phyloP scores from a whole-genome alignment of 2,888 invertebrate species.

The Ceriagrion tenellum region DNA sequence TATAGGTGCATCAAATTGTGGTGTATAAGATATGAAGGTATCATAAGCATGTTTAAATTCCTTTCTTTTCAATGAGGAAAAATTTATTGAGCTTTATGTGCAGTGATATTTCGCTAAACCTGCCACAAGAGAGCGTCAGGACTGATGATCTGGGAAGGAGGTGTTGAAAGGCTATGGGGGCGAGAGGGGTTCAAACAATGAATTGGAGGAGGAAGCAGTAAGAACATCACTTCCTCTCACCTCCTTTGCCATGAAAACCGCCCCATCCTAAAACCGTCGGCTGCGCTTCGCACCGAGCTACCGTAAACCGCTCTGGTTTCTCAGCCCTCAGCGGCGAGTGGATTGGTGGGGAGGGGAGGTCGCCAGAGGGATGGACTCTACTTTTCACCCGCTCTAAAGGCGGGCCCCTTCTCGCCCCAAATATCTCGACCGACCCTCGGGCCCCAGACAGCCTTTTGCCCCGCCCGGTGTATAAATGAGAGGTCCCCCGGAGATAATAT shows the following conservation, averaged over 20 bases:
- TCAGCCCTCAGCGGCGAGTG: not conserved
- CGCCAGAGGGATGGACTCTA: not conserved
- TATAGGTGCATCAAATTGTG: too few relatives aligned
- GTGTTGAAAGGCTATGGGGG: not conserved
- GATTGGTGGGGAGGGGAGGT: not conserved
- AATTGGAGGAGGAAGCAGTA: not conserved
- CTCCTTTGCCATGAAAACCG: not conserved
- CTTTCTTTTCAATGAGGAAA: too few relatives aligned
- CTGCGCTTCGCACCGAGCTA: not conserved
- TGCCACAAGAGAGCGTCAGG: too few relatives aligned
- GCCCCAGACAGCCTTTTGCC: too few relatives aligned
- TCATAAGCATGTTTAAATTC: too few relatives aligned
- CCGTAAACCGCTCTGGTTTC: constrained; percentile 4
- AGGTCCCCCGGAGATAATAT: not conserved
- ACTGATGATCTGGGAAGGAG: not conserved
- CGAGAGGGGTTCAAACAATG: not conserved
- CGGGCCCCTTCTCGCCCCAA: not conserved
- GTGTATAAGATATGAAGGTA: too few relatives aligned
- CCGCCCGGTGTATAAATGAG: not conserved
- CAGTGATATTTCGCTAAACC: too few relatives aligned
- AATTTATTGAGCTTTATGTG: too few relatives aligned
- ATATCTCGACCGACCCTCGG: not conserved
- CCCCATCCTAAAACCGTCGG: not conserved
- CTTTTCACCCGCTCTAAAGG: too few relatives aligned
- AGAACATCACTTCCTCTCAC: not conserved